Evolutionary conservation across 2,113 vertebrate genomes (phyloP), one percentile per base, ranked within the genome.

Genomic region (Petrocephalus zakoni): DNA sequence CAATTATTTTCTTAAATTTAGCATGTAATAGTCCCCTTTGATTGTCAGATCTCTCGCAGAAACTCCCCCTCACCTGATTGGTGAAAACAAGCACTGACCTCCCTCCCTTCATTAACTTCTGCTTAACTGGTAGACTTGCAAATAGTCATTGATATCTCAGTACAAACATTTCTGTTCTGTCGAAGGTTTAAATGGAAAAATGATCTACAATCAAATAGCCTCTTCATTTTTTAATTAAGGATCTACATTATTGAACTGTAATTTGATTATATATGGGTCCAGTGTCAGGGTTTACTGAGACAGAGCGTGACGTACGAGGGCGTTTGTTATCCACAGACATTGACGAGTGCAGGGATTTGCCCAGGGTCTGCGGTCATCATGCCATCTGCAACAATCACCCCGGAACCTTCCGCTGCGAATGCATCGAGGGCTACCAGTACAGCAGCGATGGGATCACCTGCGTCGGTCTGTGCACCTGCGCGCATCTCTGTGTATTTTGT

Each of bases 371-470:
- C 53, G 96, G 97, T 11, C 93, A 87, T 78, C 93, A 98, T 0
- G 94, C 97, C 0, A 21, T 95, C 88, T 99, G 98, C 92, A 98
- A 95, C 91, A 99, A 99, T 90, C 97, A 97, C 91, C 98, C 97
- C 0, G 98, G 98, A 47, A 99, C 97, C 9, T 99, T 97, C 93
- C 97, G 96, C 88, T 99, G 98, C 0, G 97, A 99, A 91, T 99
- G 98, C 53, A 75, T 92, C 0, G 95, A 97, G 15, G 98, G 98
- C 13, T 98, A 96, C 90, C 97, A 93, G 90, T 97, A 99, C 46
- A 95, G 93, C 21, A 94, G 92, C 0, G 96, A 96, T 1, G 97
- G 96, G 4, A 90, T 2, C 42, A 96, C 95, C 0, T 99, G 98
- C 75, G 90, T 96, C 21, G 96, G 98, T 99, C 92, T 96, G 97